Evolutionary conservation across 2,113 vertebrate genomes (phyloP).

Genomic region (Chlamydotis undulata): DNA sequence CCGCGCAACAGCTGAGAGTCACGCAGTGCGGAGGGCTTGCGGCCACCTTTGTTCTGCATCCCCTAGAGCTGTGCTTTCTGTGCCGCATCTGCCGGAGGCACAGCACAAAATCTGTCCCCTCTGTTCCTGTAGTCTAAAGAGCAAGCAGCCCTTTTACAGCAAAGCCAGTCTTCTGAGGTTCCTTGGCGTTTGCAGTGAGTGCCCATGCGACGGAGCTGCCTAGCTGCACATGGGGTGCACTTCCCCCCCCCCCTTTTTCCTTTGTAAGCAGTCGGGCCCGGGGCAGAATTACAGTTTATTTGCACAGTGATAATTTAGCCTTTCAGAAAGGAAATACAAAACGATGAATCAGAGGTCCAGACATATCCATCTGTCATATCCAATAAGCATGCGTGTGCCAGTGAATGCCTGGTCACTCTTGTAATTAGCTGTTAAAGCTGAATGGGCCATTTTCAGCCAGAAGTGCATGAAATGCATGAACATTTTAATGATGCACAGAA

Average conservation of each 20-base stretch:
- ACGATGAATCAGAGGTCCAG: neutral
- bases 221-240: fast-evolving
- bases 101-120: neutral
- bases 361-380: constrained; percentile 40
- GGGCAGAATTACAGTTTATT: neutral
- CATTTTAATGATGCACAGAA: constrained; percentile 24
- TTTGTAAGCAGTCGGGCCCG: neutral
- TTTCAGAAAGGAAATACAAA: neutral
- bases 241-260: neutral
- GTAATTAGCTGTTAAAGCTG: constrained; percentile 54
- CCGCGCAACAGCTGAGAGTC: fast-evolving
- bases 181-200: neutral
- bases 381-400: neutral
- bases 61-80: neutral
- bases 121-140: neutral
- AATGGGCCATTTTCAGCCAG: constrained; percentile 31
- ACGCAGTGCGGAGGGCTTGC: fast-evolving
- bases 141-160: neutral
- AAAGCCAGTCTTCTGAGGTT: neutral
- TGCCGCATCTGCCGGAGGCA: neutral
- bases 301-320: neutral
- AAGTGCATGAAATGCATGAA: constrained; percentile 5
- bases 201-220: fast-evolving
- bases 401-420: constrained; percentile 29
- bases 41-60: neutral